These are phyloP conservation scores for Lampropteryx suffumata DNA, from an alignment of 2,888 invertebrate genomes.

Conservation along the genomic window DNA sequence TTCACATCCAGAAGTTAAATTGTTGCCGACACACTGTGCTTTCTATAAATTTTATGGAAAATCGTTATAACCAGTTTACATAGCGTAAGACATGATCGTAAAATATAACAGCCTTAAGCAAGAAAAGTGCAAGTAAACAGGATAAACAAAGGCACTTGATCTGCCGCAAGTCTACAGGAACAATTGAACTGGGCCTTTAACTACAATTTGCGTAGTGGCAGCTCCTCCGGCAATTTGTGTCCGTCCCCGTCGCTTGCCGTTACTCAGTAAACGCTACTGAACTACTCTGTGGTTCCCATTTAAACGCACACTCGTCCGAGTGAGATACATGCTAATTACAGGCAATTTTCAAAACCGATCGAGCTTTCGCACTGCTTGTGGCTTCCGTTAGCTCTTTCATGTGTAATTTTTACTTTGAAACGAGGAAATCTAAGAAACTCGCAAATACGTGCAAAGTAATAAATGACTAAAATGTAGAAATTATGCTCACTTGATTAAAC, in stretches of 20 bases:
- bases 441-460: too few species aligned
- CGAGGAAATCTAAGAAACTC: neutral
- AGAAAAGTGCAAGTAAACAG: conserved; percentile 30
- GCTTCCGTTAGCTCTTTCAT: conserved; percentile 66
- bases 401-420: neutral
- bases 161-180: conserved; percentile 43
- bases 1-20: conserved; percentile 1
- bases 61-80: conserved; percentile 15
- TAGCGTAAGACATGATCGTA: conserved; percentile 24
- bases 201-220: conserved; percentile 78
- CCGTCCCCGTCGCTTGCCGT: conserved; percentile 76
- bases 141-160: conserved; percentile 29
- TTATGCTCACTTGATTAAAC: too few species aligned
- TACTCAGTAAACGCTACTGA: conserved; percentile 81
- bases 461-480: too few species aligned
- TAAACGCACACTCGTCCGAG: conserved; percentile 73
- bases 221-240: conserved; percentile 77
- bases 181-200: conserved; percentile 54
- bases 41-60: conserved; percentile 13
- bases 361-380: conserved; percentile 72
- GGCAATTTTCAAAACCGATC: conserved; percentile 82
- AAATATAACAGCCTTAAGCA: conserved; percentile 24
- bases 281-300: conserved; percentile 78
- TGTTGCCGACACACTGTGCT: neutral
- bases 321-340: conserved; percentile 80